phyloP scores from a whole-genome alignment of 1,140 invertebrate species.

The Hermetia illucens region DNA sequence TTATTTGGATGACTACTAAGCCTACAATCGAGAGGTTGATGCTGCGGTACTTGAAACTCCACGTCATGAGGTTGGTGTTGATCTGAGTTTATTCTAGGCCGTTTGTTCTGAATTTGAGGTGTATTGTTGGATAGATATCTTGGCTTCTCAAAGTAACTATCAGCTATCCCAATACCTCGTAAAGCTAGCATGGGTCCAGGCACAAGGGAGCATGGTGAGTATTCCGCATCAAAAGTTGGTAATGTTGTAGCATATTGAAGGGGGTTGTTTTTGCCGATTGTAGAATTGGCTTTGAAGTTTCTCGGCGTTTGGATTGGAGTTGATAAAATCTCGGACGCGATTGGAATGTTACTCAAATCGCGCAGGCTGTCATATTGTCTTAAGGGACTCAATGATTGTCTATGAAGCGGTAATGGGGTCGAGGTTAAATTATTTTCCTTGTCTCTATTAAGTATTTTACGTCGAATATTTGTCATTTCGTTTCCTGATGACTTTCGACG shows the following conservation, averaged over 20 bases:
- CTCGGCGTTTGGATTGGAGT: slow-evolving; percentile 9
- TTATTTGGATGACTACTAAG: not conserved
- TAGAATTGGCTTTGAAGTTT: not conserved
- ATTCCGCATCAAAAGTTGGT: slow-evolving; percentile 13
- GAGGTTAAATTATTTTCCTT: slow-evolving; percentile 27
- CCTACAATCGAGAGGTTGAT: too few relatives aligned
- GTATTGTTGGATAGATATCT: slow-evolving; percentile 13
- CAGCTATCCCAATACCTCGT: slow-evolving; percentile 23
- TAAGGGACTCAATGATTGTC: slow-evolving; percentile 1
- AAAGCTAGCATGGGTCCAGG: slow-evolving; percentile 23
- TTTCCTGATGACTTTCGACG: slow-evolving; percentile 8
- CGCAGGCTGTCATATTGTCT: slow-evolving; percentile 11
- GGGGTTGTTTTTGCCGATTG: slow-evolving; percentile 1
- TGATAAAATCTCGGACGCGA: slow-evolving; percentile 5
- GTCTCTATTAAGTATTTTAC: slow-evolving; percentile 6
- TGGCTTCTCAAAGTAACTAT: slow-evolving; percentile 28
- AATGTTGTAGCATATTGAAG: slow-evolving; percentile 12
- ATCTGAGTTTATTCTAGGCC: slow-evolving; percentile 1
- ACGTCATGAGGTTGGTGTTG: not conserved
- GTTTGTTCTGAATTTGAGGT: too few relatives aligned
- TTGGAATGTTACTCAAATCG: slow-evolving; percentile 21
- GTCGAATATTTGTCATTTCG: slow-evolving; percentile 1
- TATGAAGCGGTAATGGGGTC: slow-evolving; percentile 17
- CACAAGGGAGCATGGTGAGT: slow-evolving; percentile 13
- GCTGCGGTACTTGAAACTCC: not conserved